Evolutionary conservation across 2,113 vertebrate species (phyloP).

Genomic region (Oryzias javanicus): DNA sequence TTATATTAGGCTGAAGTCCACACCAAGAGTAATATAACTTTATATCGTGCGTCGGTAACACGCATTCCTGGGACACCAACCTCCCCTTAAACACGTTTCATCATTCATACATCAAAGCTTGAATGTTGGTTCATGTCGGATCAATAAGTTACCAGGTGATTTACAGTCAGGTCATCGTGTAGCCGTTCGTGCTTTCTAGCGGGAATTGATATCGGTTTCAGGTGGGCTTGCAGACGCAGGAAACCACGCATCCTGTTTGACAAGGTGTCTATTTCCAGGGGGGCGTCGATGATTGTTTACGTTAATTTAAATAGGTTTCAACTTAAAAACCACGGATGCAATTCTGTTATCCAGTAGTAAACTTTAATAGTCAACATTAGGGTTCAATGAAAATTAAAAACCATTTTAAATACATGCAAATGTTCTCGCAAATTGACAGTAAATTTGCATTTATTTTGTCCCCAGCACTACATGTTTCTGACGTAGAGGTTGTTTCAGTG

Average conservation of each 20-base stretch:
- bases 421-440: too few species aligned
- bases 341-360: too few species aligned
- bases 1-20: not conserved
- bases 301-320: too few species aligned
- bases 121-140: not conserved
- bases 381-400: too few species aligned
- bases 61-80: not conserved
- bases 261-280: slow-evolving; percentile 17
- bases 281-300: not conserved
- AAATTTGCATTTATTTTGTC: too few species aligned
- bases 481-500: too few species aligned
- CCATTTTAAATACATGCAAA: too few species aligned
- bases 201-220: not conserved
- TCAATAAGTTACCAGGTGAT: slow-evolving; percentile 25
- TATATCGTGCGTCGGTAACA: too few species aligned
- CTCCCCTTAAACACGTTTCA: slow-evolving; percentile 21
- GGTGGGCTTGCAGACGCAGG: not conserved
- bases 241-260: slow-evolving; percentile 45
- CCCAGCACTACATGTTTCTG: too few species aligned
- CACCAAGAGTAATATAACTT: not conserved
- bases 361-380: too few species aligned
- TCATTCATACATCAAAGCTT: slow-evolving; percentile 22
- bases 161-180: not conserved
- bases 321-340: too few species aligned
- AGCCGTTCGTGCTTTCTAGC: not conserved